Evolutionary conservation across 2,797 vertebrate genomes (phyloP).

Genomic region (Tadarida brasiliensis): DNA sequence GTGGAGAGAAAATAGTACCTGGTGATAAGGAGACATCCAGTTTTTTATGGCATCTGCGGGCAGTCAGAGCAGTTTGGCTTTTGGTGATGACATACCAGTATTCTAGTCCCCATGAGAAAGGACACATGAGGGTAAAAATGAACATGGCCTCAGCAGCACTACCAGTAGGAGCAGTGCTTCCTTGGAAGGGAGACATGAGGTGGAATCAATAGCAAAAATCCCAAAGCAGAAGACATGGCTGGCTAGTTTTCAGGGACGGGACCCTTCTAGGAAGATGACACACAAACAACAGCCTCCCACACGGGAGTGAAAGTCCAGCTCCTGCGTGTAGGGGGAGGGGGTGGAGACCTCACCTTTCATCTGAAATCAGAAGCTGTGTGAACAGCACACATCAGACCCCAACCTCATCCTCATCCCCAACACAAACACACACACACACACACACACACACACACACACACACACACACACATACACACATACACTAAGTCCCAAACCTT

Average conservation of each 20-base stretch:
- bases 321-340: not conserved
- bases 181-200: not conserved
- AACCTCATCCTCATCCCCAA: not conserved
- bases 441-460: too few species aligned
- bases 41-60: constrained; percentile 42
- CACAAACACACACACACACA: rapidly evolving
- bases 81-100: constrained; percentile 64
- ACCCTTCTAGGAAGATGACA: not conserved
- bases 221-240: not conserved
- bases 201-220: constrained; percentile 15
- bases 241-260: constrained; percentile 3
- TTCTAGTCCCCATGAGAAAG: constrained; percentile 64
- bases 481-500: not conserved
- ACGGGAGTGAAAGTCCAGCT: not conserved
- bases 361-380: not conserved
- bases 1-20: constrained; percentile 36
- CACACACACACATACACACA: too few species aligned
- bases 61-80: constrained; percentile 48
- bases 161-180: not conserved
- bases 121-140: not conserved
- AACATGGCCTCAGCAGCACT: not conserved
- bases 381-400: not conserved
- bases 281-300: not conserved
- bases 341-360: not conserved
- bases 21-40: not conserved